Conservation (phyloP, 2,797 vertebrate species). For the Podargus strigoides region DNA sequence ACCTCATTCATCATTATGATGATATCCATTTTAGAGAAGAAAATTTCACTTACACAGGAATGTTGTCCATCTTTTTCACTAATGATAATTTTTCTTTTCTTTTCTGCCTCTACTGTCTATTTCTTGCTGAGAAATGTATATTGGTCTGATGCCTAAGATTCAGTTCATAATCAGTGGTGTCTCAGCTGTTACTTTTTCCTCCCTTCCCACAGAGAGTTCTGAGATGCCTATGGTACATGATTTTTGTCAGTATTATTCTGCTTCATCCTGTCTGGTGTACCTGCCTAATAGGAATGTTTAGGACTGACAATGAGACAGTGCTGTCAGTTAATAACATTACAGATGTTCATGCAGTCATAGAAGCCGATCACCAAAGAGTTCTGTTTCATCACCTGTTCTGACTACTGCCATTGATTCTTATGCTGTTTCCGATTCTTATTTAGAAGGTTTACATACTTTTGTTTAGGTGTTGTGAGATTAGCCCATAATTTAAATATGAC, state of each 20-base stretch:
- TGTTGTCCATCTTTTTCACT: not conserved
- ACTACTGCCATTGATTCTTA: not conserved
- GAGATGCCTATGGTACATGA: not conserved
- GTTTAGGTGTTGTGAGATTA: not conserved
- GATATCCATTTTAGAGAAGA: not conserved
- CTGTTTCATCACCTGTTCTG: not conserved
- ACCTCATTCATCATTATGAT: not conserved
- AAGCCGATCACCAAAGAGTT: not conserved
- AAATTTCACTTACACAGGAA: not conserved
- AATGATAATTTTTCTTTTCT: not conserved
- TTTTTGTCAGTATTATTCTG: not conserved
- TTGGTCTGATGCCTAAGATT: not conserved
- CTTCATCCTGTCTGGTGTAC: not conserved
- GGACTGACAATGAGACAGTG: not conserved
- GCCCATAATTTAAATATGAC: not conserved
- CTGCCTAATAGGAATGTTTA: not conserved
- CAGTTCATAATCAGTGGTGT: not conserved
- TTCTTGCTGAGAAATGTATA: not conserved
- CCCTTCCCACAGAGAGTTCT: not conserved
- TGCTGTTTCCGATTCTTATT: not conserved
- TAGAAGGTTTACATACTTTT: not conserved
- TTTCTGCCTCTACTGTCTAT: not conserved
- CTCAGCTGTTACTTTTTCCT: not conserved
- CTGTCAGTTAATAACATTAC: not conserved
- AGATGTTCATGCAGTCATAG: not conserved